These are phyloP conservation scores for Diadumene lineata DNA, from an alignment of 92 coral and sea anemone species.

Conservation along the genomic window DNA sequence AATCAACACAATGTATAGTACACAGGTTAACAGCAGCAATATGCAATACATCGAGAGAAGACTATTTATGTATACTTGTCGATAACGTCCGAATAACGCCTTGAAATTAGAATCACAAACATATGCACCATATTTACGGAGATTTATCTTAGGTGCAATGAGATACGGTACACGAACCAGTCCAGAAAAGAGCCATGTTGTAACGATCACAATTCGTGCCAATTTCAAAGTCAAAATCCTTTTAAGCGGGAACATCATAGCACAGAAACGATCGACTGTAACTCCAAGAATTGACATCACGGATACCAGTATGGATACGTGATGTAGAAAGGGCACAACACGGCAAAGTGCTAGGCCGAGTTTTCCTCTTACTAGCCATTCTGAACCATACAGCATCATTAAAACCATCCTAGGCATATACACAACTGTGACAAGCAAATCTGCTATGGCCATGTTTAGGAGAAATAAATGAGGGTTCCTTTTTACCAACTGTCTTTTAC, in stretches of 20 bases:
- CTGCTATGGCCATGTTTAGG: conserved; percentile 55
- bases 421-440: conserved; percentile 39
- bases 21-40: too few species aligned
- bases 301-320: conserved; percentile 40
- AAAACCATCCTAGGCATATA: conserved; percentile 56
- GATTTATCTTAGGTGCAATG: too few species aligned
- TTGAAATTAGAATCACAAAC: too few species aligned
- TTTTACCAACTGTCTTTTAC: conserved; percentile 11
- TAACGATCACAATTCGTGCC: conserved; percentile 14
- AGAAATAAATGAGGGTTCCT: conserved; percentile 39
- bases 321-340: conserved; percentile 49
- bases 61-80: too few species aligned
- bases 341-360: conserved; percentile 48
- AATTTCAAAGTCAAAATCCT: conserved; percentile 23
- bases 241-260: conserved; percentile 48
- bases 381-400: conserved; percentile 26
- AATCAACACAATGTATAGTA: conserved; percentile 21
- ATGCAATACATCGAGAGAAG: too few species aligned
- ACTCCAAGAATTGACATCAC: conserved; percentile 38
- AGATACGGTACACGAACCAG: conserved; percentile 48
- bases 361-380: conserved; percentile 41
- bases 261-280: conserved; percentile 46
- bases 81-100: too few species aligned
- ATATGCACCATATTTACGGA: too few species aligned
- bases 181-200: conserved; percentile 31